A percentile compares a stretch with the other conserved stretches of the same genome.
phyloP scores from a whole-genome alignment of 2,888 invertebrate genomes.

The Petrophora chlorosata region DNA sequence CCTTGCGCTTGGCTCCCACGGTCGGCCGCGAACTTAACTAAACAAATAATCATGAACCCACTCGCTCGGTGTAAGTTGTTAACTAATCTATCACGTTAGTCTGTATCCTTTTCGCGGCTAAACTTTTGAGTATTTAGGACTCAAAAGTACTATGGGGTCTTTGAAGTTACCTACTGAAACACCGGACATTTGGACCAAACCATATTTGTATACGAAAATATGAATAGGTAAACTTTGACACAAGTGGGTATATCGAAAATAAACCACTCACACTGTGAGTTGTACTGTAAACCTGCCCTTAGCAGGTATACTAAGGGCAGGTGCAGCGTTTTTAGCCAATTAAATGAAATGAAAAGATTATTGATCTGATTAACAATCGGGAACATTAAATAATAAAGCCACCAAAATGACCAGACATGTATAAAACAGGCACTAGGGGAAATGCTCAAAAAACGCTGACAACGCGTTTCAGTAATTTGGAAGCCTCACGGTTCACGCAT shows the following conservation, averaged over 20 bases:
- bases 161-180: too few relatives aligned
- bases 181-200: too few relatives aligned
- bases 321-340: too few relatives aligned
- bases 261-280: too few relatives aligned
- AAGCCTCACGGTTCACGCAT: constrained; percentile 17
- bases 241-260: too few relatives aligned
- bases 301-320: too few relatives aligned
- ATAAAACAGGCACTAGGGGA: constrained; percentile 12
- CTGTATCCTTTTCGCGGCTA: background rate
- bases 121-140: too few relatives aligned
- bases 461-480: constrained; percentile 10
- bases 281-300: too few relatives aligned
- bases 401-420: constrained; percentile 4
- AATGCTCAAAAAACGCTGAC: constrained; percentile 20
- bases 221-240: too few relatives aligned
- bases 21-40: constrained; percentile 15
- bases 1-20: constrained; percentile 18
- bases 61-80: constrained; percentile 3
- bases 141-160: too few relatives aligned
- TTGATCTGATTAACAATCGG: constrained; percentile 11
- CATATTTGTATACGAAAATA: too few relatives aligned
- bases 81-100: constrained; percentile 6
- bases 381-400: constrained; percentile 13
- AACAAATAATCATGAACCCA: constrained; percentile 20
- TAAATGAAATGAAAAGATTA: background rate